Conservation (phyloP, 2,113 vertebrate genomes). For the Ptychochromis oligacanthus region DNA sequence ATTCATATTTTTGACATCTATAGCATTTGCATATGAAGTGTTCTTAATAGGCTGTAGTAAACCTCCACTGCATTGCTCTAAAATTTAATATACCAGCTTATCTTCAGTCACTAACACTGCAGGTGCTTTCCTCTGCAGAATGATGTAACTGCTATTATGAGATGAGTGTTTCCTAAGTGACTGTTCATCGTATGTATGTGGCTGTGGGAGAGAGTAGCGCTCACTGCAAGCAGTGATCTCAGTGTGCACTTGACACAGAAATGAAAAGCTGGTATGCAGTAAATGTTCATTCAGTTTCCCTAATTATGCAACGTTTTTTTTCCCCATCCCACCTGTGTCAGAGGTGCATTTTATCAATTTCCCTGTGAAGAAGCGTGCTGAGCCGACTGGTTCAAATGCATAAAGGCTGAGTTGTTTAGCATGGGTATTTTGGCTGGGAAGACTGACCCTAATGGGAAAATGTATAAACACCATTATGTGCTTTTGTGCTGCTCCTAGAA, state of each 20-base stretch:
- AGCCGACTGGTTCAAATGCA: conserved; percentile 1
- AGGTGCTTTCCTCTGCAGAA: conserved; percentile 33
- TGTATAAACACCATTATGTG: conserved; percentile 57
- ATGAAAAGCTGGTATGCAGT: conserved; percentile 47
- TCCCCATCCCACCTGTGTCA: conserved; percentile 38
- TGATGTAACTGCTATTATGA: conserved; percentile 49
- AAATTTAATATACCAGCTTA: conserved; percentile 23
- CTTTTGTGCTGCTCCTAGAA: conserved; percentile 35
- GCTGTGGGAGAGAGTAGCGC: conserved; percentile 16
- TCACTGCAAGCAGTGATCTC: conserved; percentile 38
- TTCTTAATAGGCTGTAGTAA: neutral
- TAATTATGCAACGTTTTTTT: conserved; percentile 32
- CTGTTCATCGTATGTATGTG: conserved; percentile 8
- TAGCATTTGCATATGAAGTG: neutral
- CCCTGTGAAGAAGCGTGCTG: neutral
- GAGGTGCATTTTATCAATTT: conserved; percentile 12
- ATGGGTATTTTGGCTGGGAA: conserved; percentile 26
- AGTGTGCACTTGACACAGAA: conserved; percentile 53
- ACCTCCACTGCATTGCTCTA: neutral
- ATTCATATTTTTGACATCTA: neutral
- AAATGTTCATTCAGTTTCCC: conserved; percentile 22
- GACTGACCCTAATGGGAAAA: conserved; percentile 44
- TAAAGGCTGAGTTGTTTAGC: conserved; percentile 17
- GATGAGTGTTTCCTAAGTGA: conserved; percentile 50
- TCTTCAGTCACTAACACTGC: conserved; percentile 32